A percentile compares a stretch with the other conserved stretches of the same genome.
These are phyloP conservation scores for Corydoras maculifer DNA, from an alignment of 2,113 vertebrate species.

Conservation along the genomic window DNA sequence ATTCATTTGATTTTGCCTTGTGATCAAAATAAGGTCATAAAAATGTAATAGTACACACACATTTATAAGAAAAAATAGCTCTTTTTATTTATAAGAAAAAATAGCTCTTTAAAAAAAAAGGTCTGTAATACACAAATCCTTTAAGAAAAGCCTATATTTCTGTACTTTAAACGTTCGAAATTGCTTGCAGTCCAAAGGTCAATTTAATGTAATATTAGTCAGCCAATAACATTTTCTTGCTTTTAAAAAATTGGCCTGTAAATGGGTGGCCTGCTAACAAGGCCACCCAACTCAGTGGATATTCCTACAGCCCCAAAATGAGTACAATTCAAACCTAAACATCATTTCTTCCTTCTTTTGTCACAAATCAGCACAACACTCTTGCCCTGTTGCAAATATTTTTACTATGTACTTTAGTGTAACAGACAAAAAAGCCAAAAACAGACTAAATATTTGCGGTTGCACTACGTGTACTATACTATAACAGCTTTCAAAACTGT, in stretches of 20 bases:
- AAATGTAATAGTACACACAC: too few species aligned
- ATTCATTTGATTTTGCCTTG: too few species aligned
- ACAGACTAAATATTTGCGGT: too few species aligned
- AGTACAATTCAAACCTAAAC: background rate
- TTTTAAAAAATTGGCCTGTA: conserved; percentile 6
- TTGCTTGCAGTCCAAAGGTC: background rate
- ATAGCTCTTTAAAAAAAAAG: too few species aligned
- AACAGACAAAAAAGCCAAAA: too few species aligned
- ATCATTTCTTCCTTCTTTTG: background rate
- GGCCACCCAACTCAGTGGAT: conserved; percentile 26
- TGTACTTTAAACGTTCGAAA: background rate
- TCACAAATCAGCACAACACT: background rate
- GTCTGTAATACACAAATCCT: background rate
- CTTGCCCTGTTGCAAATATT: background rate
- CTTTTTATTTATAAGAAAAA: too few species aligned
- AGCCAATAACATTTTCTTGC: background rate
- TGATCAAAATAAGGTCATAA: too few species aligned
- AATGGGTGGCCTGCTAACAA: conserved; percentile 23
- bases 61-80: too few species aligned
- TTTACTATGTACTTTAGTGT: too few species aligned
- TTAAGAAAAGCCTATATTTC: background rate
- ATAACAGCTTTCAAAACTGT: too few species aligned
- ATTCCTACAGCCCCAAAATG: conserved; percentile 2
- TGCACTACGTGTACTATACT: too few species aligned
- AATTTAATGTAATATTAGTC: conserved; percentile 3